Percentiles rank a stretch among this genome's conserved stretches.
These are phyloP conservation scores for Ptilodon capucinus DNA, from an alignment of 2,888 invertebrate species.

Conservation along the genomic window DNA sequence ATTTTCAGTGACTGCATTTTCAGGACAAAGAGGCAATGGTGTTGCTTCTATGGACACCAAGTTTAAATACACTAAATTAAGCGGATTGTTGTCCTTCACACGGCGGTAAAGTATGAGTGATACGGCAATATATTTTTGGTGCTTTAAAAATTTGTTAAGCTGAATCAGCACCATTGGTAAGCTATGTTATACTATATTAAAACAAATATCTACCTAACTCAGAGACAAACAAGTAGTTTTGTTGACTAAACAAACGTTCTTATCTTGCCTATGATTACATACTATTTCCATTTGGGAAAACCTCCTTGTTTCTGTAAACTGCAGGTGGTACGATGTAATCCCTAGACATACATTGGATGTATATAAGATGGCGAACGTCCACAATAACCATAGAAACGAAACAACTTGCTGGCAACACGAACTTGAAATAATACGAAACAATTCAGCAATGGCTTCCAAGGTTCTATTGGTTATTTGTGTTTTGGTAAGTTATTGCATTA, in stretches of 20 bases:
- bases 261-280: conserved; percentile 54
- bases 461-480: conserved; percentile 54
- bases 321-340: conserved; percentile 43
- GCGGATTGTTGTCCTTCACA: too few species aligned
- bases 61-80: too few species aligned
- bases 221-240: conserved; percentile 20
- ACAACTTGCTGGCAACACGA: conserved; percentile 31
- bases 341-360: conserved; percentile 50
- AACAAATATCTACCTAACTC: conserved; percentile 4
- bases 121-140: too few species aligned
- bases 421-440: conserved; percentile 38
- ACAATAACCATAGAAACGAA: conserved; percentile 36
- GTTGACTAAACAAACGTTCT: conserved; percentile 39
- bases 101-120: too few species aligned
- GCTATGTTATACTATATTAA: too few species aligned
- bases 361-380: conserved; percentile 52
- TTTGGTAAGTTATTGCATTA: conserved; percentile 54
- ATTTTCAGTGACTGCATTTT: too few species aligned
- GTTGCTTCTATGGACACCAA: too few species aligned
- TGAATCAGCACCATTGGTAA: too few species aligned
- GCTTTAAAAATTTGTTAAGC: too few species aligned
- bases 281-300: conserved; percentile 60
- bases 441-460: conserved; percentile 63
- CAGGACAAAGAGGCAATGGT: too few species aligned
- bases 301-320: conserved; percentile 46